Evolutionary conservation across 2,888 invertebrate genomes (phyloP), one percentile per base, ranked within the genome.

Genomic region (Druceiella hillmani): DNA sequence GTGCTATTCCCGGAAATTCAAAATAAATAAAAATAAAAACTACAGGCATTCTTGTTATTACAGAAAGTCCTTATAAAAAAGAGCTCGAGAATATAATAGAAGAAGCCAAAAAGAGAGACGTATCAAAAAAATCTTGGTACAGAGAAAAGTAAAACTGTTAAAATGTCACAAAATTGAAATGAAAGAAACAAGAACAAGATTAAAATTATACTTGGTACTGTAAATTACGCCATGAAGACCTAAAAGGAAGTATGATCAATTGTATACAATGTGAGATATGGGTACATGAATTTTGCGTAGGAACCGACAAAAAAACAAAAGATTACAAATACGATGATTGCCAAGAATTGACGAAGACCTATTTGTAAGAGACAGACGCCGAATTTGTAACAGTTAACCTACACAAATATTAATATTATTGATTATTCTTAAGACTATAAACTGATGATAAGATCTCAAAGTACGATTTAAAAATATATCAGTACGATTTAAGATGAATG

Each of bases 271-370:
- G 40, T 25, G 36, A 37, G 31, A 33, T 25, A 22, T 36, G 40
- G 40, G 26, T 40, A 24, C 40, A 40, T 29, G 40, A 40, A 31
- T 30, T 40, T 33, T 40, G 40, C 25, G 36, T 33, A 25, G 40
- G 40, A 30, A 30, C 32, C 27, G 36, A 36, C 29, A 40, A n/a
- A 36, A 36, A 40, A 22, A 35, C 37, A 25, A 27, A 30, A 29
- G 17, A 28, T 17, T 41, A 12, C 25, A 24, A 25, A 9, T 33
- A 14, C 15, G 22, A 25, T 13, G 25, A 33, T 25, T 33, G 24
- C 12, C 12, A 12, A 24, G 25, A 33, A 33, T 33, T 24, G 12
- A 12, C n/a, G 27, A 27, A 27, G 10, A 27, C 27, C n/a, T n/a
- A n/a, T n/a, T n/a, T n/a, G n/a, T n/a, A n/a, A n/a, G n/a, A n/a